phyloP scores from a whole-genome alignment of 2,113 vertebrate genomes.

The Sebastes schlegelii region DNA sequence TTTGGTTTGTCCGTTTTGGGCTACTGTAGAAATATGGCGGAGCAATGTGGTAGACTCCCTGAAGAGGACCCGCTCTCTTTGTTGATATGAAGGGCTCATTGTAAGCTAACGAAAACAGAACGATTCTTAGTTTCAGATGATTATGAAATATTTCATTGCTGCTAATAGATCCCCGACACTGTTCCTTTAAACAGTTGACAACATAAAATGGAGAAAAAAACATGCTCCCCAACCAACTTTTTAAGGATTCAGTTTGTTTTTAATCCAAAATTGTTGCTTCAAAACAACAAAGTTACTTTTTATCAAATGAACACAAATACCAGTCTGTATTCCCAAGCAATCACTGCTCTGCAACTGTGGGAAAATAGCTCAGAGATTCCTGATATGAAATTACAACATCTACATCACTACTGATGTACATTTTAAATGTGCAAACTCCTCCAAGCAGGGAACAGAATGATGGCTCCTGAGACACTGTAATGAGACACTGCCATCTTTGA shows the following conservation, averaged over 20 bases:
- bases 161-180: too few species aligned
- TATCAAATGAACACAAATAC: conserved; percentile 26
- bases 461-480: not conserved
- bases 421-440: conserved; percentile 17
- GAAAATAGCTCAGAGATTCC: not conserved
- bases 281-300: conserved; percentile 23
- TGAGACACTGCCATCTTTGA: not conserved
- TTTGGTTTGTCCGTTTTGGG: too few species aligned
- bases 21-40: too few species aligned
- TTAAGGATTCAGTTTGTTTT: conserved; percentile 36
- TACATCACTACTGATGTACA: conserved; percentile 15
- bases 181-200: not conserved
- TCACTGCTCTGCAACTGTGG: not conserved
- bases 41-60: too few species aligned
- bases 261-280: conserved; percentile 39
- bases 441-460: not conserved
- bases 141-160: too few species aligned
- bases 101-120: too few species aligned
- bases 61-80: too few species aligned
- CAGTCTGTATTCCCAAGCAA: not conserved
- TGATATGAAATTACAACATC: conserved; percentile 3
- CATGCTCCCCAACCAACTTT: not conserved
- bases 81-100: too few species aligned
- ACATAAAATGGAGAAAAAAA: conserved; percentile 2
- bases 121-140: too few species aligned